Evolutionary conservation across 1,140 invertebrate genomes (phyloP), one percentile per base, ranked within the genome.

Genomic region (Hestina assimilis): DNA sequence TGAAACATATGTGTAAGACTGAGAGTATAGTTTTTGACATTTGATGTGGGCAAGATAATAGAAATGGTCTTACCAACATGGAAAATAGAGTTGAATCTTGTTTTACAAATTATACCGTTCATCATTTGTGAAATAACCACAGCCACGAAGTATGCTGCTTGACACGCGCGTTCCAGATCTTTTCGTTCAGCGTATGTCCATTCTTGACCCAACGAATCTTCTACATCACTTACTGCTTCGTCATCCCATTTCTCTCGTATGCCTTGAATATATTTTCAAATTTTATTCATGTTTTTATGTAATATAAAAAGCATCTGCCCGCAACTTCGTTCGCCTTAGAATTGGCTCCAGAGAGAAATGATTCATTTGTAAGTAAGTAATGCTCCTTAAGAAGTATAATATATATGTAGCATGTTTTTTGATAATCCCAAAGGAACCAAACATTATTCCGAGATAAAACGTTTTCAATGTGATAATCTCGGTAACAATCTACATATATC

Each of bases 151-250:
- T 94, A 96, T 11, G 93, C 91, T 2, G 94, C 93, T 70, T 95
- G 94, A 63, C 93, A 93, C 5, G 94, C 95, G 65, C 92, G 92
- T 66, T 95, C 93, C 21, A 96, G 72, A 41, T 90, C 89, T 78
- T 94, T 94, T 5, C 95, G 89, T 66, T 94, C 91, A 1, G 89
- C 26, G 46, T 78, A 84, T 4, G 84, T 83, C 84, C 96, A 97
- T 76, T 95, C 93, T 77, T 96, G 95, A 5, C 95, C 95, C 70
- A 95, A 95, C 1, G 94, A 96, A 82, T 97, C 96, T 55, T 90
- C 83, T 0, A 97, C 73, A 78, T 96, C 94, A 63, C 94, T 94
- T 12, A 96, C 90, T 2, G 91, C 89, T 56, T 89, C 89, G 24
- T 94, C 92, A 66, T 97, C 95, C 96, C 96, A 97, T 24, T 51